These are phyloP conservation scores for Heteromyza rotundicornis DNA, from an alignment of 2,888 invertebrate genomes.

Conservation along the genomic window DNA sequence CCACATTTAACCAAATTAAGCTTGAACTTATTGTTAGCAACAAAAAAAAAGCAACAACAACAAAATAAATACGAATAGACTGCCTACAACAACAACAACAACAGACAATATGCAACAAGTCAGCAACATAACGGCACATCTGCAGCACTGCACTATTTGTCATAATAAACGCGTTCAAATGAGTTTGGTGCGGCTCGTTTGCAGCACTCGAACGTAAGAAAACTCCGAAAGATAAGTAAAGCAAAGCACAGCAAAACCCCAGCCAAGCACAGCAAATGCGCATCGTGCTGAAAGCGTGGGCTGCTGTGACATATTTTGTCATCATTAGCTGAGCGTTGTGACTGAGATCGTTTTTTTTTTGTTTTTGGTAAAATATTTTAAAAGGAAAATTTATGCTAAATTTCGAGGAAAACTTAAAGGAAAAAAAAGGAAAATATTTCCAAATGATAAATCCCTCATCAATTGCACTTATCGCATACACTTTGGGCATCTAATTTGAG, in stretches of 20 bases:
- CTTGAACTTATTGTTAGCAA: conserved; percentile 22
- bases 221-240: neutral
- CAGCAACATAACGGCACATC: conserved; percentile 44
- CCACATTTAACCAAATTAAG: conserved; percentile 42
- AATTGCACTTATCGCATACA: too few species aligned
- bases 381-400: too few species aligned
- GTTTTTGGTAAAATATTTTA: too few species aligned
- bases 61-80: too few species aligned
- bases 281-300: conserved; percentile 37
- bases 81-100: neutral
- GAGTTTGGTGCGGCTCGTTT: neutral
- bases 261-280: too few species aligned
- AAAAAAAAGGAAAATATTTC: too few species aligned
- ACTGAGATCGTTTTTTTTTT: neutral
- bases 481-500: too few species aligned
- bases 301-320: conserved; percentile 55
- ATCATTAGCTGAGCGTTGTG: conserved; percentile 50
- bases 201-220: conserved; percentile 16
- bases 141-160: conserved; percentile 50
- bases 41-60: conserved; percentile 29
- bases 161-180: conserved; percentile 44
- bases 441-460: too few species aligned
- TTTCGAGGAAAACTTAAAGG: too few species aligned
- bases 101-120: conserved; percentile 38
- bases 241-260: too few species aligned